A percentile compares a stretch with the other conserved stretches of the same genome.
These are phyloP conservation scores for Arenaria interpres DNA, from an alignment of 2,113 vertebrate species.

Conservation along the genomic window DNA sequence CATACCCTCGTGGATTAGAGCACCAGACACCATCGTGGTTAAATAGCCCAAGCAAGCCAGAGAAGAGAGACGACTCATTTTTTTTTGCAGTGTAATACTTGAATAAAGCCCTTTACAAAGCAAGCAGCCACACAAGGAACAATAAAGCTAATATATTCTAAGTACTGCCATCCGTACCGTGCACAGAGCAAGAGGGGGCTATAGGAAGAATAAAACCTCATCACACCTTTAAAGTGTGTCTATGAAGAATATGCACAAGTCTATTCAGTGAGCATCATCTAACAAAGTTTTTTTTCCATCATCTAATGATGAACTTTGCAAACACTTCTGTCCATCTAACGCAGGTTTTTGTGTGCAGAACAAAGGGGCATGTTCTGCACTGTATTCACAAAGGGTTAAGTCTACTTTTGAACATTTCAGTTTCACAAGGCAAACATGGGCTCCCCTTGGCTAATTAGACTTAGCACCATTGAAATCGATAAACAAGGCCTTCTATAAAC, in stretches of 20 bases:
- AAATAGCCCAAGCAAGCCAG: neutral
- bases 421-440: neutral
- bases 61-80: neutral
- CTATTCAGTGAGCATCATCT: neutral
- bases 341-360: neutral
- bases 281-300: neutral
- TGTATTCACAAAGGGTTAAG: neutral
- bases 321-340: neutral
- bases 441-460: neutral
- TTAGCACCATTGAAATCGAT: neutral
- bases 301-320: neutral
- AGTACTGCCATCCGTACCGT: neutral
- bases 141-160: neutral
- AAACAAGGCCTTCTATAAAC: neutral
- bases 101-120: neutral
- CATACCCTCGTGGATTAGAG: neutral
- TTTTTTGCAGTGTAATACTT: neutral
- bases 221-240: neutral
- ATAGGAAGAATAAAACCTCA: neutral
- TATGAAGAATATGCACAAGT: neutral
- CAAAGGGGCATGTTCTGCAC: neutral
- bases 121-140: neutral
- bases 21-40: neutral
- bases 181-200: neutral
- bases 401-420: neutral